Evolutionary conservation across 2,113 vertebrate species (phyloP).

Genomic region (Rhipidura dahli): DNA sequence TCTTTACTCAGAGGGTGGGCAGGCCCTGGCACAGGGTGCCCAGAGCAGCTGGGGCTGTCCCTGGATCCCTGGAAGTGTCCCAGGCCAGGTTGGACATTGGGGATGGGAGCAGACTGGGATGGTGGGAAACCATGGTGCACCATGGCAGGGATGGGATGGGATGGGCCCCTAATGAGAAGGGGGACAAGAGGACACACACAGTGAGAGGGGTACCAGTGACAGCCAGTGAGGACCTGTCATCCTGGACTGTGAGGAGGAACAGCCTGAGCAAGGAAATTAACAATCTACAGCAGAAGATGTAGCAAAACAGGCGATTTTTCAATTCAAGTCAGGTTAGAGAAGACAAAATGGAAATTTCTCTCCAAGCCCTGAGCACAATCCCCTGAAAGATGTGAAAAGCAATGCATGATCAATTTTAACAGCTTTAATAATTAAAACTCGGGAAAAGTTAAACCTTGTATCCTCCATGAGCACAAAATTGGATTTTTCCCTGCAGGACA

Average conservation of each 20-base stretch:
- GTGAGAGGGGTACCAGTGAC: background rate
- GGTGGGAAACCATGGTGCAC: no score
- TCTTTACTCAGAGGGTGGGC: fast-evolving
- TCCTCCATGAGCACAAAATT: background rate
- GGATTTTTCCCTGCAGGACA: background rate
- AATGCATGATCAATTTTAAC: fast-evolving
- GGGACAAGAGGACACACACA: background rate
- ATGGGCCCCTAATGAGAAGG: background rate
- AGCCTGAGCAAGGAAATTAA: background rate
- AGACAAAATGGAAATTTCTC: background rate
- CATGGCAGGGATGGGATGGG: background rate
- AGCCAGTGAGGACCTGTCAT: background rate
- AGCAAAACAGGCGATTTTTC: background rate
- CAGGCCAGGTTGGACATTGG: fast-evolving
- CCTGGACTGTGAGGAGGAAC: background rate
- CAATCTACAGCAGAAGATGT: fast-evolving
- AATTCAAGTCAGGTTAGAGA: background rate
- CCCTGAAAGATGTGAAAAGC: background rate
- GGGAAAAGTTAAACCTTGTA: background rate
- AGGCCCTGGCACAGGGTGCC: background rate
- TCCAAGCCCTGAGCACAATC: background rate
- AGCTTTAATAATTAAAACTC: background rate
- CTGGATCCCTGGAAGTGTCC: background rate
- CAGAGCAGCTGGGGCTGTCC: background rate
- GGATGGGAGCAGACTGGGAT: fast-evolving